Evolutionary conservation across 2,113 vertebrate genomes (phyloP), one percentile per base, ranked within the genome.

Genomic region (Marcusenius ussheri): DNA sequence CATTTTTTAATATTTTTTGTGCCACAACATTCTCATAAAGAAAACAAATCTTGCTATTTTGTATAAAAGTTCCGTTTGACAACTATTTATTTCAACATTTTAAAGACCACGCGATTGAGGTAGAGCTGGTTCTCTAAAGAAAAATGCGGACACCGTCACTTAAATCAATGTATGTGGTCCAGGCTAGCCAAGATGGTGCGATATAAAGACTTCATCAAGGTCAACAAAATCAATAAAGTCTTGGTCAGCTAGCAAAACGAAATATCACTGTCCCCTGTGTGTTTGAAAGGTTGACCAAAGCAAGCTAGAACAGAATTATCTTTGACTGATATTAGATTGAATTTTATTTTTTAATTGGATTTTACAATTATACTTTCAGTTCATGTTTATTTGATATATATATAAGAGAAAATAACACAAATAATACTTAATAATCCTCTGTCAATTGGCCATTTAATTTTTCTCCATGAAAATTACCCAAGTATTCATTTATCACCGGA

Each of bases 201-300:
- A 90, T 90, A 80, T 24, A 70, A 88, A 88, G 50, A 49, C 86
- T 80, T 39, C 62, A 87, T 77, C 66, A 77, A 80, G 89, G 49
- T 88, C 66, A 88, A 3, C 66, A 53, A 77, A 88, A 88, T 88
- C 89, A 90, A 77, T 90, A 70, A 66, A 70, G 89, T 50, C 83
- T 84, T 87, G 39, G 83, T 56, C 45, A 45, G 58, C 56, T 31
- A 53, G 47, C 27, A 21, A 88, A 80, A 47, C 19, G 13, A 88
- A 88, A 56, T 77, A 49, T 80, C 31, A 88, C 31, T 88, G 47
- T 42, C 19, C 39, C 50, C 27, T 66, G 17, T 56, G 27, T 51
- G 46, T 56, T 56, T 51, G 66, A 88, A 70, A 86, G 89, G 86
- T 87, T 42, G 66, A 45, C 46, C 49, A 70, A 90, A 70, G 66